phyloP scores from a whole-genome alignment of 2,113 vertebrate species.

The Corythornis madagascariensis region DNA sequence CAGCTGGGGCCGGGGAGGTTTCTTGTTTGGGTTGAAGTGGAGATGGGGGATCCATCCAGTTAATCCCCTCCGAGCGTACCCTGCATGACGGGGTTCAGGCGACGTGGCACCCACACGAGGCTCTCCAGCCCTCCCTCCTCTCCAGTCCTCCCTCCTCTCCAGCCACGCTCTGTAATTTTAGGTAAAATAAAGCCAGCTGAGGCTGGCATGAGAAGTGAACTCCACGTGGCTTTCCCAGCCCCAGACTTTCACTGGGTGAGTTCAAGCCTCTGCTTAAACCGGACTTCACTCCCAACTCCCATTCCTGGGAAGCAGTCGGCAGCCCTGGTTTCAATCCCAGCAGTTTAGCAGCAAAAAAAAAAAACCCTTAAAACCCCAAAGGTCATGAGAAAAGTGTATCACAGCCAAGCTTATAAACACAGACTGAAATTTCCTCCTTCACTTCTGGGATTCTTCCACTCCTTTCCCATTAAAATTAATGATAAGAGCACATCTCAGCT shows the following conservation, averaged over 20 bases:
- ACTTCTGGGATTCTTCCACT: neutral
- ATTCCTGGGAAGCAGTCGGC: neutral
- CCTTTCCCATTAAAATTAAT: neutral
- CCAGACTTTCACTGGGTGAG: neutral
- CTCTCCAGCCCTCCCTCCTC: neutral
- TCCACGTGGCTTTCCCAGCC: neutral
- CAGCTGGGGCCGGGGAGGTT: neutral
- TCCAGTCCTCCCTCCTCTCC: neutral
- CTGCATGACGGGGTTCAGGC: fast-evolving
- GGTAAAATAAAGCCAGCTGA: neutral
- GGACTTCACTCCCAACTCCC: neutral
- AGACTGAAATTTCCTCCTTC: neutral
- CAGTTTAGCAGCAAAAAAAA: neutral
- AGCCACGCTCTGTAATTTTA: neutral
- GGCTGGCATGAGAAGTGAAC: neutral
- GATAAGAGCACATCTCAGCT: neutral
- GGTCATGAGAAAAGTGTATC: neutral
- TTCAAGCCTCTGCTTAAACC: neutral
- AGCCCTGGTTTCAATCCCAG: neutral
- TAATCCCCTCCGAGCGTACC: neutral
- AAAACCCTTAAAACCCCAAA: neutral
- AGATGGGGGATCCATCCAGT: neutral
- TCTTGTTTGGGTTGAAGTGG: neutral
- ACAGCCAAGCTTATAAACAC: neutral
- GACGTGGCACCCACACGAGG: fast-evolving